phyloP scores from a whole-genome alignment of 2,797 vertebrate genomes.

The Lacerta viridis region DNA sequence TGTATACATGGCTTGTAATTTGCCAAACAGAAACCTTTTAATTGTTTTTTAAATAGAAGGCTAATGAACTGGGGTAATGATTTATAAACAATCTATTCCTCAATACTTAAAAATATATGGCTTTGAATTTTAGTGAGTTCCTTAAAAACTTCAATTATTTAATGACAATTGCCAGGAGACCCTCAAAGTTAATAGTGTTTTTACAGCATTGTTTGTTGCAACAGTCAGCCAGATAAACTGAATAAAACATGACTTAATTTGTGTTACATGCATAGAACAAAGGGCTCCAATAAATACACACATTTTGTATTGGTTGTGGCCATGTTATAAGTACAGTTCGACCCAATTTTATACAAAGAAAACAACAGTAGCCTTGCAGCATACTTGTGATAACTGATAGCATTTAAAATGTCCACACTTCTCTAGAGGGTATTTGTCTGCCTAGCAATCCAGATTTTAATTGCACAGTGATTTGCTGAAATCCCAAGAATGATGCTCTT shows the following conservation, averaged over 20 bases:
- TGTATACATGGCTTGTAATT: neutral
- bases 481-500: constrained; percentile 30
- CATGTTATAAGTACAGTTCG: constrained; percentile 5
- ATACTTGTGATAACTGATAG: constrained; percentile 46
- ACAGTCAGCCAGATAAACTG: constrained; percentile 21
- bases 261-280: neutral
- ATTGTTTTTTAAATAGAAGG: neutral
- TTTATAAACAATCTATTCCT: constrained; percentile 12
- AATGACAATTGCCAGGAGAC: constrained; percentile 36
- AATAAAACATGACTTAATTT: constrained; percentile 48
- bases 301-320: neutral
- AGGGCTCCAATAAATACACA: constrained; percentile 36
- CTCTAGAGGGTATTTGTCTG: constrained; percentile 38
- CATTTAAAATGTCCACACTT: constrained; percentile 38
- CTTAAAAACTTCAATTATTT: constrained; percentile 36
- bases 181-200: constrained; percentile 14
- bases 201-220: constrained; percentile 32
- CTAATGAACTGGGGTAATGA: constrained; percentile 1
- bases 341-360: constrained; percentile 1
- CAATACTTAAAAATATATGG: constrained; percentile 31
- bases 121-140: constrained; percentile 37
- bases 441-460: constrained; percentile 38
- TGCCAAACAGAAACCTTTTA: neutral
- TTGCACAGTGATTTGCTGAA: constrained; percentile 27
- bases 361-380: constrained; percentile 25